Evolutionary conservation across 1,140 invertebrate species (phyloP).

Genomic region (Ceratosolen solmsi): DNA sequence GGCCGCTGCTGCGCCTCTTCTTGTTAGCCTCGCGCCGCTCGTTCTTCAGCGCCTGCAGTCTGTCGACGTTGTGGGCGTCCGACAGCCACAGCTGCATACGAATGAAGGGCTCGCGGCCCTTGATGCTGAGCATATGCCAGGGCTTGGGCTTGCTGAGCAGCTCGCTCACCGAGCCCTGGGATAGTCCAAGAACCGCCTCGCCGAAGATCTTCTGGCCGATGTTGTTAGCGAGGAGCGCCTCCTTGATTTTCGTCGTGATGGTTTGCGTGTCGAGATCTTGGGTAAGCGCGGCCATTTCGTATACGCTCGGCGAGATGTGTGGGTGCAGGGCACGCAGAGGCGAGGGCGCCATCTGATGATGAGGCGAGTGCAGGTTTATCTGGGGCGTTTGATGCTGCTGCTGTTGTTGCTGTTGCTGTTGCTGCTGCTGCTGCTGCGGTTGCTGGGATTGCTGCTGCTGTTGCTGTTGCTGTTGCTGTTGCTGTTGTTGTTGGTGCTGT

Average conservation of each 20-base stretch:
- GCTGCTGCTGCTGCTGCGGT: constrained; percentile 78
- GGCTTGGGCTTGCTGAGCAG: constrained; percentile 97
- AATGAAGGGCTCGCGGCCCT: constrained; percentile 97
- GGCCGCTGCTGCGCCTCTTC: constrained; percentile 83
- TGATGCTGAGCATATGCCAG: constrained; percentile 99
- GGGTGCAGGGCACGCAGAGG: constrained; percentile 82
- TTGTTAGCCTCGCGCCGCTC: constrained; percentile 93
- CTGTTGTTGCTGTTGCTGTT: constrained; percentile 81
- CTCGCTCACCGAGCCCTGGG: constrained; percentile 97
- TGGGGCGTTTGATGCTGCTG: constrained; percentile 78
- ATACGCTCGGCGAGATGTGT: constrained; percentile 89
- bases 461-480: constrained; percentile 78
- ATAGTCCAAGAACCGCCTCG: constrained; percentile 95
- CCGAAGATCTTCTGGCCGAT: constrained; percentile 99
- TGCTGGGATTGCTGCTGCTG: constrained; percentile 83
- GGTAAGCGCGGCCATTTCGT: constrained; percentile 96
- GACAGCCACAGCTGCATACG: constrained; percentile 98
- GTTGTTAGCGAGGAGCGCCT: constrained; percentile 95
- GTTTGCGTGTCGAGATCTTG: constrained; percentile 97
- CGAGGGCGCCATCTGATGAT: constrained; percentile 78
- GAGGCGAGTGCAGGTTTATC: constrained; percentile 76
- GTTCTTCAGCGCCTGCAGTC: constrained; percentile 89
- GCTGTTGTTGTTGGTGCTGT: constrained; percentile 81
- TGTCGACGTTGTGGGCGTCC: constrained; percentile 94
- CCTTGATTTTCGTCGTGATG: constrained; percentile 97